phyloP scores from a whole-genome alignment of 2,113 vertebrate genomes.

The Pangasianodon hypophthalmus region DNA sequence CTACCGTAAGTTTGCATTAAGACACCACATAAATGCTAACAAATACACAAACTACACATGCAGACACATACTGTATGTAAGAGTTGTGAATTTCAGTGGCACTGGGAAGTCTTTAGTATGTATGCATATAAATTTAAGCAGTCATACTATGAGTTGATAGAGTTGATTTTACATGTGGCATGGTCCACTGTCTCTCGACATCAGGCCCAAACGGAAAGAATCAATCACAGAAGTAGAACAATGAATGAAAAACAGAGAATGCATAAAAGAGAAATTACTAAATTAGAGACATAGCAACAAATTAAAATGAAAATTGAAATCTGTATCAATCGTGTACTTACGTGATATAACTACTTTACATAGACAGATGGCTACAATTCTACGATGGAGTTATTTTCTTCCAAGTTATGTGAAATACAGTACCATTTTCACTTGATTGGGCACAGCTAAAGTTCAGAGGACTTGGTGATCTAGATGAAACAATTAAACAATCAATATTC shows the following conservation, averaged over 20 bases:
- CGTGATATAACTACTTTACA: neutral
- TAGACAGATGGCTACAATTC: neutral
- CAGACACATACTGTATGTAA: neutral
- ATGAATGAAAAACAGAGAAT: neutral
- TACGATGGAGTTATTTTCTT: neutral
- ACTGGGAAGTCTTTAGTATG: neutral
- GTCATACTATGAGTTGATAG: neutral
- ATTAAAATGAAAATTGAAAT: neutral
- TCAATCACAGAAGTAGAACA: neutral
- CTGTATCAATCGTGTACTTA: neutral
- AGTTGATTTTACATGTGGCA: neutral
- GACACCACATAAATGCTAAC: neutral
- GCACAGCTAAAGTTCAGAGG: too few species aligned
- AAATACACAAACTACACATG: neutral
- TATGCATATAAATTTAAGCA: neutral
- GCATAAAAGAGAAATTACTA: neutral
- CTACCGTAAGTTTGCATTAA: conserved; percentile 78
- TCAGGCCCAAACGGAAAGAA: neutral
- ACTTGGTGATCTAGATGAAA: neutral
- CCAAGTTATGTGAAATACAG: neutral
- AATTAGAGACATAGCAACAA: neutral
- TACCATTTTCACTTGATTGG: neutral
- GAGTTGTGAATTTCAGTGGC: neutral
- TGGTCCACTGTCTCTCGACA: neutral
- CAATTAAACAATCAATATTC: neutral